Conservation (phyloP, 2,113 vertebrate species). For the Pomatorhinus ruficollis region DNA sequence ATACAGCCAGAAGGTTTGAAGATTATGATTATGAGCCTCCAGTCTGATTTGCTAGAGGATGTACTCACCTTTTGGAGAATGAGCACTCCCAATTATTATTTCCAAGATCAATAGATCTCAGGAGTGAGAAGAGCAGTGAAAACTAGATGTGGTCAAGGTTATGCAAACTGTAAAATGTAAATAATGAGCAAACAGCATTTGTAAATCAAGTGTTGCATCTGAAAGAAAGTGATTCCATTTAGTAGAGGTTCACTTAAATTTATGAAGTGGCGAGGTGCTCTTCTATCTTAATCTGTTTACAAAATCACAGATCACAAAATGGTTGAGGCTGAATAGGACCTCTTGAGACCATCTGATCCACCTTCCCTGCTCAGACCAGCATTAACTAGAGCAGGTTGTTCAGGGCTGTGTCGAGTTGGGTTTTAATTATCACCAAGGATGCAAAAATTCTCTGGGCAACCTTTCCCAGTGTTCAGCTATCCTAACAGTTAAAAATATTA, state of each 20-base stretch:
- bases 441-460: neutral
- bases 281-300: neutral
- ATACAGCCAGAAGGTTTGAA: neutral
- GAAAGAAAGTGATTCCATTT: neutral
- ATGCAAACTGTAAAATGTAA: neutral
- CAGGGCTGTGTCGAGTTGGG: fast-evolving
- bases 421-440: neutral
- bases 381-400: neutral
- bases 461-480: neutral
- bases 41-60: neutral
- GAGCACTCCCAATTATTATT: neutral
- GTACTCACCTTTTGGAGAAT: neutral
- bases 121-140: neutral
- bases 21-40: neutral
- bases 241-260: neutral
- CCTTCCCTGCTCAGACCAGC: neutral
- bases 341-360: neutral
- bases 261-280: neutral
- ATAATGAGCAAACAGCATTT: neutral
- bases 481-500: neutral
- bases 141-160: neutral
- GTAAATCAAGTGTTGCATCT: neutral
- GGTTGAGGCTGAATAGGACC: neutral
- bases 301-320: neutral
- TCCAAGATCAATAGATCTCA: neutral